Base-by-base conservation (phyloP, 2,797 vertebrate genomes). In the Tachyglossus aculeatus region DNA sequence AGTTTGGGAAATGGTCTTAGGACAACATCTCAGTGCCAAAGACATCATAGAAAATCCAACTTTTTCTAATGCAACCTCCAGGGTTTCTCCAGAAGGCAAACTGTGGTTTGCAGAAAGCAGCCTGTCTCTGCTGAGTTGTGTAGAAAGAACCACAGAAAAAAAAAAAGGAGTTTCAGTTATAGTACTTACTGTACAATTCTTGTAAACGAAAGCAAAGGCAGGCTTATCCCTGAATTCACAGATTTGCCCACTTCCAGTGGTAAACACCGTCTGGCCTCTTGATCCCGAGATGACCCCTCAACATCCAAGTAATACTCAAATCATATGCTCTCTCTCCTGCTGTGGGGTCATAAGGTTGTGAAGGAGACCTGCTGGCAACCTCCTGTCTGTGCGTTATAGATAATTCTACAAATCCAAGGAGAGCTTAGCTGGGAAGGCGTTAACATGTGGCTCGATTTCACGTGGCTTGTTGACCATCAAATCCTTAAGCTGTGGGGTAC, bases 221-320 rank as follows among this genome's bases (percentile, higher is more conserved):
- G 60, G 73, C 31, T 67, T 59, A 43, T 71, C 66, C n/a, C n/a
- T n/a, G n/a, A n/a, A n/a, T n/a, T n/a, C n/a, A n/a, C n/a, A n/a
- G n/a, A n/a, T n/a, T n/a, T n/a, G 61, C 71, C 65, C 60, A 53
- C 66, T 62, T 48, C 31, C 73, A 54, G 19, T 48, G 34, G 68
- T 80, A 86, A 88, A 81, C 82, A 86, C 67, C 80, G 84, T 84
- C 78, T 83, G 78, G 47, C 68, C 72, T 62, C 82, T 80, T 83
- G 77, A 81, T 79, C 71, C 77, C 71, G 56, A 50, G n/a, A 40
- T 88, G 88, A 91, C 76, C 86, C 83, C 67, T 79, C 82, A 66
- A 73, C 52, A 37, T 47, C 43, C 31, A 45, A 63, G 70, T 92
- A 90, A 91, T 91, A 88, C 80, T 79, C 71, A 78, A 77, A 73